phyloP scores from a whole-genome alignment of 2,113 vertebrate species.

The Carlito syrichta region DNA sequence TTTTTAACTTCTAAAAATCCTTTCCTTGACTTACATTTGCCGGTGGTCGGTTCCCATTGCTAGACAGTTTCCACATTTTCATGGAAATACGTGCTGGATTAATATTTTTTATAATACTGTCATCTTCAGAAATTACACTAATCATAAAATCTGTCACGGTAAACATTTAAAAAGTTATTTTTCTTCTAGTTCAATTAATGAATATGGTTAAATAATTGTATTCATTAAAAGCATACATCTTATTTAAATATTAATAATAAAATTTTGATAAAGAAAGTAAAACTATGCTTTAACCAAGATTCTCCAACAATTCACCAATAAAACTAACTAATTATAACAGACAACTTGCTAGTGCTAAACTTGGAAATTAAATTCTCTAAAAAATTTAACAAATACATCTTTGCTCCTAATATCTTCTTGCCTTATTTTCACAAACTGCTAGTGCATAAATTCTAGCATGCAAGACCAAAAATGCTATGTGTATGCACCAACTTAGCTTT shows the following conservation, averaged over 20 bases:
- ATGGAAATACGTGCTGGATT: conserved; percentile 87
- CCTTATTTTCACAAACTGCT: not conserved
- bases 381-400: not conserved
- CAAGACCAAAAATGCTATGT: not conserved
- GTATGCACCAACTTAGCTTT: not conserved
- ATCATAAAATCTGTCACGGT: conserved; percentile 88
- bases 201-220: not conserved
- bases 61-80: conserved; percentile 87
- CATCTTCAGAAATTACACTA: conserved; percentile 91
- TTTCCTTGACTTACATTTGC: conserved; percentile 79
- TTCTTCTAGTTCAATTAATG: conserved; percentile 32
- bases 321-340: not conserved
- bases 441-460: not conserved
- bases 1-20: conserved; percentile 10
- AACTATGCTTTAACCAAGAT: not conserved
- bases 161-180: conserved; percentile 32
- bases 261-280: conserved; percentile 7
- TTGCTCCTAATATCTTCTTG: not conserved
- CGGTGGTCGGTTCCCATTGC: conserved; percentile 60
- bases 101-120: conserved; percentile 86
- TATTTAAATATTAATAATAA: conserved; percentile 22
- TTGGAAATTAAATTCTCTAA: not conserved
- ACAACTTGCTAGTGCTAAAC: not conserved
- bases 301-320: not conserved
- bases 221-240: not conserved